phyloP scores from a whole-genome alignment of 2,113 vertebrate species.

The Pachypanchax playfairii region DNA sequence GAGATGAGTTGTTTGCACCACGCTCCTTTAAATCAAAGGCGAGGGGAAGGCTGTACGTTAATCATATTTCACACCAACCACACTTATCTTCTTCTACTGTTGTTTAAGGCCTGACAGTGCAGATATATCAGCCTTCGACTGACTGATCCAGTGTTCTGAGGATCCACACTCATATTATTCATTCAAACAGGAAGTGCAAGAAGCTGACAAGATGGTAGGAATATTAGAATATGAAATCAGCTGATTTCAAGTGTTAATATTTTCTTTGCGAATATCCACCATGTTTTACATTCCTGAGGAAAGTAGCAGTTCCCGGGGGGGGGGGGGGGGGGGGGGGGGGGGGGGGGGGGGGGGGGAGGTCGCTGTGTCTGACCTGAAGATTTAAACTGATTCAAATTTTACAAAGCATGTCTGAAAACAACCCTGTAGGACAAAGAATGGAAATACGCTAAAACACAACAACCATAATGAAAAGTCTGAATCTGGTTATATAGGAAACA shows the following conservation, averaged over 20 bases:
- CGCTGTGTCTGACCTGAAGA: too few species aligned
- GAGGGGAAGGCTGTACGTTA: conserved; percentile 58
- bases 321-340: too few species aligned
- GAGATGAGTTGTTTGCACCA: conserved; percentile 62
- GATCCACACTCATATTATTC: not conserved
- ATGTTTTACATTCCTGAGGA: too few species aligned
- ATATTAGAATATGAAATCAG: not conserved
- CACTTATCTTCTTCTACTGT: conserved; percentile 63
- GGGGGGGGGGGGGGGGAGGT: too few species aligned
- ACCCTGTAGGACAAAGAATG: too few species aligned
- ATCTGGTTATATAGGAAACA: too few species aligned
- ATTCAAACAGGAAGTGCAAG: not conserved
- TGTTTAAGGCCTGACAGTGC: conserved; percentile 63
- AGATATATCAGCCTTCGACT: conserved; percentile 48
- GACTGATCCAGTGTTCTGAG: conserved; percentile 33
- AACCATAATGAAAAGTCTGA: too few species aligned
- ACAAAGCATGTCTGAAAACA: too few species aligned
- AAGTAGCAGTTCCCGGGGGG: too few species aligned
- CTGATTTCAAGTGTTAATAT: conserved; percentile 36
- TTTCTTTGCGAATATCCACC: conserved; percentile 35
- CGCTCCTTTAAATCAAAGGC: conserved; percentile 69
- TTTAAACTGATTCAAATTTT: too few species aligned
- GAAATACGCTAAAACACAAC: too few species aligned
- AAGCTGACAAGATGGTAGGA: not conserved
- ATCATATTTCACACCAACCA: conserved; percentile 71